Base-by-base conservation (phyloP, 2,888 invertebrate species). In the Julus scandinavius region DNA sequence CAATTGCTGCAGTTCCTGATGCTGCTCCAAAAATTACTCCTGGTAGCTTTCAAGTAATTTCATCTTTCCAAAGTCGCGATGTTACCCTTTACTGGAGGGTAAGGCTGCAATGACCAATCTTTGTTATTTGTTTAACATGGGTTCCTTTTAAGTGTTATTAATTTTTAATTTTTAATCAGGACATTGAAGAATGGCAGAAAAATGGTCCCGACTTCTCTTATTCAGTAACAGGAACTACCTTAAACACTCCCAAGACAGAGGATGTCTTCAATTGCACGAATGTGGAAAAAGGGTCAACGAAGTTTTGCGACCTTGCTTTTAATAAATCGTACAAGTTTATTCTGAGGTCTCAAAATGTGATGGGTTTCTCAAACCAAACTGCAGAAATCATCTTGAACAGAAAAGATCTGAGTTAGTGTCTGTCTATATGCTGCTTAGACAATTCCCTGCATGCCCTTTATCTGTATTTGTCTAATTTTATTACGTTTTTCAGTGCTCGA, bases 161-260 rank as follows among this genome's bases (percentile, higher is more conserved):
- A 45, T 50, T 54, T 50, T 29, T 2, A 5, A 13, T 50, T 50
- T 87, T 50, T 87, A 9, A 15, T 87, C 95, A 96, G 91, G 94
- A 95, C 90, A 94, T 97, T 87, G 94, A 94, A 38, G 93, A 94
- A 85, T 94, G 94, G 91, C 93, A 95, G 90, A 94, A 95, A 90
- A 96, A 96, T 91, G 97, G 96, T 38, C 94, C 94, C 7, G 94
- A 95, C 91, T 96, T 97, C 91, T 93, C 93, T 2, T 97, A 97
- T 91, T 93, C 20, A 6, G 63, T 87, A 40, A 87, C 29, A 38
- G 87, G 40, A 17, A 72, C 11, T 6, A 85, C 41, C 6, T 6
- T 45, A 3, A 40, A 85, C 45, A 45, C 40, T 45, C 17, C 17
- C 6, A n/a, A 41, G 6, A 45, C 4, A 15, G 40, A 85, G 15